A percentile compares a stretch with the other conserved stretches of the same genome.
Evolutionary conservation across 1,140 invertebrate genomes (phyloP).

Genomic region (Lineus longissimus): DNA sequence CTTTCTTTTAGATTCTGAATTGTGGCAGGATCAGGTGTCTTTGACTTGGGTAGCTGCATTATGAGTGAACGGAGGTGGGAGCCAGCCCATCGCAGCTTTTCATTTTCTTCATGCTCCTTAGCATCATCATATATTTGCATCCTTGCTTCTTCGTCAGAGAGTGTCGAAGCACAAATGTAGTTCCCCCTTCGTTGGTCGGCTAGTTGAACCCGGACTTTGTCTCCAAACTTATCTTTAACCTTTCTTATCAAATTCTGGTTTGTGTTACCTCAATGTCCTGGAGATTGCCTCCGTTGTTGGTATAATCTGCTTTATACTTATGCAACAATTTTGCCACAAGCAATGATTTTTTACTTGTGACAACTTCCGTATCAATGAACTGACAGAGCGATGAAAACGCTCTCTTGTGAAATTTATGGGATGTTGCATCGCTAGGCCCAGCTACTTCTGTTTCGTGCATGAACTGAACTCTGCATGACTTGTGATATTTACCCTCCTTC

Average conservation of each 20-base stretch:
- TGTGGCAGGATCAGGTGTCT: constrained; percentile 8
- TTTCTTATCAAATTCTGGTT: constrained; percentile 8
- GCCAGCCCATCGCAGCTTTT: constrained; percentile 1
- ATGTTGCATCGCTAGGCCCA: neutral
- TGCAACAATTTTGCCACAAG: neutral
- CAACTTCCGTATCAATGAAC: constrained; percentile 2
- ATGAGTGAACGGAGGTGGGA: constrained; percentile 11
- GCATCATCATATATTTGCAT: neutral
- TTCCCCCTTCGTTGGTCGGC: constrained; percentile 10
- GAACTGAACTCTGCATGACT: constrained; percentile 1
- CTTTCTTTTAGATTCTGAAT: constrained; percentile 9
- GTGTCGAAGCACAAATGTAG: neutral
- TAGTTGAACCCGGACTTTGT: constrained; percentile 5
- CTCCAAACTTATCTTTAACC: constrained; percentile 10
- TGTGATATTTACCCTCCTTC: constrained; percentile 15
- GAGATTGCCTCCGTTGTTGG: constrained; percentile 1
- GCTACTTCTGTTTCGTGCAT: neutral
- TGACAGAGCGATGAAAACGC: neutral
- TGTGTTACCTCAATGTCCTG: constrained; percentile 8
- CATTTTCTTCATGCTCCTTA: neutral
- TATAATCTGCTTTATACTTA: constrained; percentile 6
- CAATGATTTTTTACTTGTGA: constrained; percentile 1
- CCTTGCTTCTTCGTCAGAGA: constrained; percentile 11
- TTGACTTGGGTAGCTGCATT: constrained; percentile 1
- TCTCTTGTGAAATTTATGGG: neutral